These are phyloP conservation scores for Poecilus cupreus DNA, from an alignment of 2,888 invertebrate species.

Conservation along the genomic window DNA sequence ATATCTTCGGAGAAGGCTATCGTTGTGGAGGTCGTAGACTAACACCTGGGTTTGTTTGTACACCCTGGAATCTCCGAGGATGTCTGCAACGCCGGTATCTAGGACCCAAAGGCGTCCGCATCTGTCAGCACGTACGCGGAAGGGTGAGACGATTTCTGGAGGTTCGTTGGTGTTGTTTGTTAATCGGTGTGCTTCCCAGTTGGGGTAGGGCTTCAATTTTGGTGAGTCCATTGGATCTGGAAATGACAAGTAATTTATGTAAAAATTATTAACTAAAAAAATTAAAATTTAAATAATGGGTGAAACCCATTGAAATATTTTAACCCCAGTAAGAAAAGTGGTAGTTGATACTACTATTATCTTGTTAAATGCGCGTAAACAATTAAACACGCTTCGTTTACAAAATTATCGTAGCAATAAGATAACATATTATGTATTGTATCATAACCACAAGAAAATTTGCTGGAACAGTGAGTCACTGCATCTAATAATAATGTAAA, in stretches of 20 bases:
- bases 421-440: not conserved
- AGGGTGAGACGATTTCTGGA: conserved; percentile 84
- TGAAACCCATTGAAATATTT: too few species aligned
- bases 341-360: not conserved
- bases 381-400: not conserved
- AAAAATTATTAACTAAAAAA: too few species aligned
- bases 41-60: conserved; percentile 79
- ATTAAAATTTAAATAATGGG: too few species aligned
- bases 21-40: conserved; percentile 83
- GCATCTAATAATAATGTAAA: not conserved
- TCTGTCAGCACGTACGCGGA: conserved; percentile 82
- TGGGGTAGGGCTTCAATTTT: conserved; percentile 84
- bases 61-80: conserved; percentile 73
- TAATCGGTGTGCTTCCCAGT: conserved; percentile 85
- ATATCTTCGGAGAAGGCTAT: conserved; percentile 81
- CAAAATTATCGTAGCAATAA: not conserved
- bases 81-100: conserved; percentile 82
- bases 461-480: not conserved
- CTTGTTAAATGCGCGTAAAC: too few species aligned
- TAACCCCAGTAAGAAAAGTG: too few species aligned
- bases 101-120: conserved; percentile 88
- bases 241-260: conserved; percentile 66
- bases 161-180: conserved; percentile 71
- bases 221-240: conserved; percentile 82
- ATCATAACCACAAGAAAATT: not conserved